phyloP scores from a whole-genome alignment of 2,797 vertebrate genomes.

The Tinamus major region DNA sequence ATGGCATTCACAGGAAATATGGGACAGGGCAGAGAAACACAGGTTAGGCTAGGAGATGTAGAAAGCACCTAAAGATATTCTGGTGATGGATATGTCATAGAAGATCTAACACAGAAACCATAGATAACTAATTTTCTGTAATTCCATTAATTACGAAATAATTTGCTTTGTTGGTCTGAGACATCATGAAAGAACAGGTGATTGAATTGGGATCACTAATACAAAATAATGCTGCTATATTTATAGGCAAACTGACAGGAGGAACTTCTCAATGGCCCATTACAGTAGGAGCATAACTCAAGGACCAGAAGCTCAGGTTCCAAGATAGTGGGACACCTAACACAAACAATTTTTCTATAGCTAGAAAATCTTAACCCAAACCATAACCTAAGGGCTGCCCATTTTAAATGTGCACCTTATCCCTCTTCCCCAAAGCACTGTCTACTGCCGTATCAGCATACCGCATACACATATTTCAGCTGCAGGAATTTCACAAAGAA shows the following conservation, averaged over 20 bases:
- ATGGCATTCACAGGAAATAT: neutral
- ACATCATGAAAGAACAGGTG: neutral
- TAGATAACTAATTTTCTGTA: neutral
- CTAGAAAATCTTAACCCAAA: neutral
- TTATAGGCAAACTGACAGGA: neutral
- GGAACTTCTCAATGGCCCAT: neutral
- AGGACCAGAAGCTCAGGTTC: neutral
- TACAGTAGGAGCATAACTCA: neutral
- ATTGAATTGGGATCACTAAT: neutral
- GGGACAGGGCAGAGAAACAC: neutral
- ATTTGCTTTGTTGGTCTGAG: neutral
- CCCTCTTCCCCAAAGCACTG: neutral
- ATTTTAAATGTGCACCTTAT: neutral
- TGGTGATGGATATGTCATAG: neutral
- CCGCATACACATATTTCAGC: neutral
- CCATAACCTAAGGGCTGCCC: neutral
- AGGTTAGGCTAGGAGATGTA: fast-evolving
- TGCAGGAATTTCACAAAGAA: neutral
- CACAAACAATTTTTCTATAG: neutral
- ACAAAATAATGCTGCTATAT: neutral
- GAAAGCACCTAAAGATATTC: neutral
- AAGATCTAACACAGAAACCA: neutral
- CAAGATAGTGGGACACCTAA: neutral
- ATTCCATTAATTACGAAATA: neutral
- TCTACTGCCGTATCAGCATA: neutral